Evolutionary conservation across 2,888 invertebrate species (phyloP).

Genomic region (Drosophila tripunctata): DNA sequence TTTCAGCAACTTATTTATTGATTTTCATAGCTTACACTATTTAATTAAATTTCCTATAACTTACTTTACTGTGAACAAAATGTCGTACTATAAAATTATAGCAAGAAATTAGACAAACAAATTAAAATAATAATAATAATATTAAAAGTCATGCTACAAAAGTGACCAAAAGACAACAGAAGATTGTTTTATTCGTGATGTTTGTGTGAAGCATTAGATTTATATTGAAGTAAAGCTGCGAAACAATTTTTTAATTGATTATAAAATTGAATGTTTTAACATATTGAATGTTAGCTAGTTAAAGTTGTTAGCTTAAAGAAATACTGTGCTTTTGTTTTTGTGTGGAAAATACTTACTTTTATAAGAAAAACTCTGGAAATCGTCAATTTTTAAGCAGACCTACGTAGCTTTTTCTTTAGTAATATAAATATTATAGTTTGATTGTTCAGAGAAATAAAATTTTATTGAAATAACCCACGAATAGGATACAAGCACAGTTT

Average conservation of each 20-base stretch:
- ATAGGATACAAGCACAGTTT: constrained; percentile 31
- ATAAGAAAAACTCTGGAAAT: background rate
- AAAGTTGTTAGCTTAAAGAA: too few species aligned
- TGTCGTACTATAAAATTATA: constrained; percentile 20
- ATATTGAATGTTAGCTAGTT: too few species aligned
- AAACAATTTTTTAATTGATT: too few species aligned
- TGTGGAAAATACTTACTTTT: background rate
- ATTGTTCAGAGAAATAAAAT: constrained; percentile 40
- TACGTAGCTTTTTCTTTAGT: background rate
- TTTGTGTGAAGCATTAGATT: background rate
- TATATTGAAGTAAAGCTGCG: background rate
- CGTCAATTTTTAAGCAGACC: too few species aligned
- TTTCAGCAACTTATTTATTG: constrained; percentile 27
- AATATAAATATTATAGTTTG: background rate
- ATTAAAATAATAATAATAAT: constrained; percentile 11
- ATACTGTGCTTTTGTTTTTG: too few species aligned
- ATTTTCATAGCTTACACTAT: constrained; percentile 9
- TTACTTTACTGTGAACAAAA: constrained; percentile 28
- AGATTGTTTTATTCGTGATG: background rate
- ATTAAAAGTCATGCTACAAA: constrained; percentile 41
- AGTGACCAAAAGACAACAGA: constrained; percentile 46
- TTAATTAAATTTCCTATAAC: constrained; percentile 27
- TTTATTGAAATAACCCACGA: constrained; percentile 57
- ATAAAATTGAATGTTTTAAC: too few species aligned
- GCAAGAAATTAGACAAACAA: constrained; percentile 39